Evolutionary conservation across 2,888 invertebrate species (phyloP), one percentile per base, ranked within the genome.

Genomic region (Allacma fusca): DNA sequence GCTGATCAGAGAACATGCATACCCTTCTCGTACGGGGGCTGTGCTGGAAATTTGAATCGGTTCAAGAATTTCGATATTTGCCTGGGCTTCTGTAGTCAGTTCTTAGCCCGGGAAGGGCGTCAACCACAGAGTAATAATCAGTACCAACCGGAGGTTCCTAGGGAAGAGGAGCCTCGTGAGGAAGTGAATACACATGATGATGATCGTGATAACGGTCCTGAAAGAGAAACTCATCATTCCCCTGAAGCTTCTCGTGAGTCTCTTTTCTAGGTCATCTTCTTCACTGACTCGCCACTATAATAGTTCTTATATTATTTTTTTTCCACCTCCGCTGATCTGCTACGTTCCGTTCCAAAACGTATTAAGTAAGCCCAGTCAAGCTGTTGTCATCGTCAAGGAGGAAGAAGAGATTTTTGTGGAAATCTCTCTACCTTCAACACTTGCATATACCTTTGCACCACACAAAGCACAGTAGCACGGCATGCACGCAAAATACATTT

Each of bases 41-140:
- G 88, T 85, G 87, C 86, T 83, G 88, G 88, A 83, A 88, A 88
- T 83, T 86, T 84, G 78, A 88, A 88, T 86, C 87, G 86, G 84
- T 88, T 87, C 85, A 90, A 88, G 86, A 90, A 91, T 76, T 91
- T 90, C 87, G 90, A 91, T 85, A 89, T 91, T 85, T 95, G 94
- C 87, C 87, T 90, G 86, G 88, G 88, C 81, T 89, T 88, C 86
- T 92, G 92, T 87, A 85, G 75, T 75, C 80, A 72, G 28, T 76
- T 70, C 23, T 5, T 26, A 9, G 16, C 50, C 1, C 23, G 74
- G 43, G 74, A 74, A 13, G 65, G 40, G 5, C 34, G 65, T 23
- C 72, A 88, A n/a, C n/a, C n/a, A 82, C 62, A 62, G 62, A 4
- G 13, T 23, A 62, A 62, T 62, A n/a, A 62, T 23, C 23, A 62